Conservation (phyloP, 1,140 invertebrate species). For the Lordiphosa stackelbergi region DNA sequence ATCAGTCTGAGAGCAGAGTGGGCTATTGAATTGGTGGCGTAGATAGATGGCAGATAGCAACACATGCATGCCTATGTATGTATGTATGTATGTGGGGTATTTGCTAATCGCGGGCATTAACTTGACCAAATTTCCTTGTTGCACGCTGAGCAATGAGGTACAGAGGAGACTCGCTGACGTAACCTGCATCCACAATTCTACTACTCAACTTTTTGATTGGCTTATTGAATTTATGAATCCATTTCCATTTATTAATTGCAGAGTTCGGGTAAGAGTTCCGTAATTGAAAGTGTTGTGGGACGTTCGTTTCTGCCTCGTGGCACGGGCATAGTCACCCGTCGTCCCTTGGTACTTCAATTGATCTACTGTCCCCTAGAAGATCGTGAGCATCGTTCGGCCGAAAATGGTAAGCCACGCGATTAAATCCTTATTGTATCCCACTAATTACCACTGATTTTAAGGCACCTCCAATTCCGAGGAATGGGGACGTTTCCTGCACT, state of each 20-base stretch:
- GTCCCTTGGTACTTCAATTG: conserved; percentile 95
- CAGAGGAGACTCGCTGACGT: conserved; percentile 2
- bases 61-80: background rate
- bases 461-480: conserved; percentile 92
- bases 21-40: conserved; percentile 1
- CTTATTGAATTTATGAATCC: conserved; percentile 11
- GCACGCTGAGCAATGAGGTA: conserved; percentile 10
- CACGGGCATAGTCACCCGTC: conserved; percentile 96
- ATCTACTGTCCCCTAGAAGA: conserved; percentile 94
- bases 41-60: conserved; percentile 6
- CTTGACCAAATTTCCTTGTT: conserved; percentile 22
- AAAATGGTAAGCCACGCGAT: conserved; percentile 84
- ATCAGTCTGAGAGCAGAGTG: conserved; percentile 2
- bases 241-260: conserved; percentile 76
- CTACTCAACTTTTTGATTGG: too few species aligned
- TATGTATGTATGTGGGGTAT: background rate
- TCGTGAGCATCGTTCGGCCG: conserved; percentile 87
- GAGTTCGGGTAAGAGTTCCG: conserved; percentile 99
- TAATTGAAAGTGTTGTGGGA: conserved; percentile 98
- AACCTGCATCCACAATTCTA: too few species aligned
- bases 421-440: background rate
- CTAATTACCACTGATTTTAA: conserved; percentile 61
- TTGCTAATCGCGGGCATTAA: conserved; percentile 11
- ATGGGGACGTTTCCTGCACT: conserved; percentile 98
- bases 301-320: conserved; percentile 97